Conservation (phyloP, 64 coral and sea anemone genomes). For the Stichodactyla mertensii region DNA sequence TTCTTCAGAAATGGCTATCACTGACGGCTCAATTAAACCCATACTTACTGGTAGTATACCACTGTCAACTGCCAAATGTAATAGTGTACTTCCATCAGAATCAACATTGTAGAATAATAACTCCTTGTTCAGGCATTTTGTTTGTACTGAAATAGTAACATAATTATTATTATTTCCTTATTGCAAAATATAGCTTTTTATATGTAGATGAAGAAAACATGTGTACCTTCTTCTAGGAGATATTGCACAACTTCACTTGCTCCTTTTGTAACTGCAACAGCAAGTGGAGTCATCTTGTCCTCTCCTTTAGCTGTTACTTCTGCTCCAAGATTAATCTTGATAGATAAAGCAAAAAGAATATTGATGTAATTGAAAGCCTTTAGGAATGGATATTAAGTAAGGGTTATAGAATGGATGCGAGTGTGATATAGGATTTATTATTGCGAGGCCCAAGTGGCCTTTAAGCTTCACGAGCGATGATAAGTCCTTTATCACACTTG, state of each 20-base stretch:
- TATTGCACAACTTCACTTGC: conserved; percentile 65
- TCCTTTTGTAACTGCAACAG: conserved; percentile 71
- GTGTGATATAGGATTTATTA: no score
- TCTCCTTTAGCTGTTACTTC: conserved; percentile 50
- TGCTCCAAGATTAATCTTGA: conserved; percentile 43
- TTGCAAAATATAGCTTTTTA: no score
- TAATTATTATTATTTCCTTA: neutral
- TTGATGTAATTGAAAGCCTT: neutral
- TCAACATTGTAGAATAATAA: conserved; percentile 55
- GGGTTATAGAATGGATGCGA: no score
- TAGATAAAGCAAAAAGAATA: neutral
- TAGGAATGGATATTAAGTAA: no score
- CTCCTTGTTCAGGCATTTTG: neutral
- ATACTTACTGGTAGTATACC: conserved; percentile 63
- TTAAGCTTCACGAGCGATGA: no score
- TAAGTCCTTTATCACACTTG: no score
- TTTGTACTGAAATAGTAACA: neutral
- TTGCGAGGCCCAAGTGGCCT: no score
- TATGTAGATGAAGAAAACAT: no score
- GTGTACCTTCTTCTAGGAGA: conserved; percentile 44
- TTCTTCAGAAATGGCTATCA: no score
- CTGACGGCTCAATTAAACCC: no score
- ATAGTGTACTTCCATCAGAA: conserved; percentile 64
- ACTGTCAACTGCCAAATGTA: conserved; percentile 84
- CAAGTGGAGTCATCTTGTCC: conserved; percentile 76